A percentile compares a stretch with the other conserved stretches of the same genome.
phyloP scores from a whole-genome alignment of 1,140 invertebrate genomes.

The Drosophila ficusphila region DNA sequence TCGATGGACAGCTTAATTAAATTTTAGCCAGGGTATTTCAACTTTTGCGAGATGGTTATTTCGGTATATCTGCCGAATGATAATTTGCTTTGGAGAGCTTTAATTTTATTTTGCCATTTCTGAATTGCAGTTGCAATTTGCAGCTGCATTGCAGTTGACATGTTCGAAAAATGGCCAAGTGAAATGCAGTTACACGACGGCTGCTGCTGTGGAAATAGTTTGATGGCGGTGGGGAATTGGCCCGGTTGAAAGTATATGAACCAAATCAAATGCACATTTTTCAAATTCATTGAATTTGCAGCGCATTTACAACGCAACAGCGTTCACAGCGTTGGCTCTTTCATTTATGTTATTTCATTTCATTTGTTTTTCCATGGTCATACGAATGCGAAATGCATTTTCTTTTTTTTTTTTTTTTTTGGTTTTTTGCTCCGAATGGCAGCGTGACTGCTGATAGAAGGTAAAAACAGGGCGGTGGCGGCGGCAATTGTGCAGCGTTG shows the following conservation, averaged over 20 bases:
- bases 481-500: slow-evolving; percentile 61
- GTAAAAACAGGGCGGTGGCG: slow-evolving; percentile 2
- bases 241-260: slow-evolving; percentile 59
- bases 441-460: slow-evolving; percentile 36
- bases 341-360: slow-evolving; percentile 58
- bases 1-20: slow-evolving; percentile 41
- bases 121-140: slow-evolving; percentile 72
- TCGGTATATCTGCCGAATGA: slow-evolving; percentile 15
- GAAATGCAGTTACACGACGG: slow-evolving; percentile 19
- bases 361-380: slow-evolving; percentile 41
- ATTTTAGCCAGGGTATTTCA: slow-evolving; percentile 36
- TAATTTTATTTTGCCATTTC: slow-evolving; percentile 80
- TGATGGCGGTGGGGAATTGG: slow-evolving; percentile 8
- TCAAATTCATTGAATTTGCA: slow-evolving; percentile 79
- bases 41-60: slow-evolving; percentile 42
- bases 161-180: slow-evolving; percentile 57
- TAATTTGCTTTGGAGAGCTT: slow-evolving; percentile 64
- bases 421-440: slow-evolving; percentile 10
- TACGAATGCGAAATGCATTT: slow-evolving; percentile 16
- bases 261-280: slow-evolving; percentile 80
- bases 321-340: neutral
- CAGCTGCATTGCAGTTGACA: slow-evolving; percentile 75
- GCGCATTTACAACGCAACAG: slow-evolving; percentile 48
- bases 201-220: too few species aligned
- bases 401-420: slow-evolving; percentile 31